Percentiles rank a stretch among this genome's conserved stretches.
These are phyloP conservation scores for Calcarius ornatus DNA, from an alignment of 2,113 vertebrate genomes.

Conservation along the genomic window DNA sequence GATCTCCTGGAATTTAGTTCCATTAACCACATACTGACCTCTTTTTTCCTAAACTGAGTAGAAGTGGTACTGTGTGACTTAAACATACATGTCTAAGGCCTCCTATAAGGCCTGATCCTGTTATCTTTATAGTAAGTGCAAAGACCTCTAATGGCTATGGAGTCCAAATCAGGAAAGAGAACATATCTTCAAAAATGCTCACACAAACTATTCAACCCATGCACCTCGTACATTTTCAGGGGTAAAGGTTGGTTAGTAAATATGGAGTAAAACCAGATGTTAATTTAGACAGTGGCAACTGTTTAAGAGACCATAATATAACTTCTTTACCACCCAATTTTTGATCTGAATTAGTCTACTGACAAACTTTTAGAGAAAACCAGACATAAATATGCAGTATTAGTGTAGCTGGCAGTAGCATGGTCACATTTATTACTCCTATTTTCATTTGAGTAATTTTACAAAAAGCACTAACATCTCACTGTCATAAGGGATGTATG, in stretches of 20 bases:
- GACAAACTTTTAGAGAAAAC: background rate
- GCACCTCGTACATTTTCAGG: background rate
- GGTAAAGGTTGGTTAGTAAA: background rate
- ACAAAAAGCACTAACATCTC: background rate
- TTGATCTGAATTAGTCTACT: background rate
- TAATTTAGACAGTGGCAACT: rapidly evolving
- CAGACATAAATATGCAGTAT: background rate
- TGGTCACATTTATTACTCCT: background rate
- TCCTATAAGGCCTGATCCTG: rapidly evolving
- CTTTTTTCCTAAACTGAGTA: background rate
- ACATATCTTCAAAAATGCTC: background rate
- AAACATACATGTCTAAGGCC: background rate
- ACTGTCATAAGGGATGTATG: background rate
- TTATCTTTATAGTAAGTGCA: background rate
- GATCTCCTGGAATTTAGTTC: background rate
- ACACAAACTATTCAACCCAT: background rate
- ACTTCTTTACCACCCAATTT: background rate
- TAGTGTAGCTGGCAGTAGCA: background rate
- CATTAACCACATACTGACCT: background rate
- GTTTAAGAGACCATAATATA: background rate
- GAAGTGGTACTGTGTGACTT: background rate
- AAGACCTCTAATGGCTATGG: background rate
- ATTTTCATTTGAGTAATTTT: background rate
- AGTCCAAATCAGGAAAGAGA: background rate
- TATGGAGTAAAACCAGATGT: background rate